Conservation (phyloP, 2,888 invertebrate genomes). For the Apodemia zela region DNA sequence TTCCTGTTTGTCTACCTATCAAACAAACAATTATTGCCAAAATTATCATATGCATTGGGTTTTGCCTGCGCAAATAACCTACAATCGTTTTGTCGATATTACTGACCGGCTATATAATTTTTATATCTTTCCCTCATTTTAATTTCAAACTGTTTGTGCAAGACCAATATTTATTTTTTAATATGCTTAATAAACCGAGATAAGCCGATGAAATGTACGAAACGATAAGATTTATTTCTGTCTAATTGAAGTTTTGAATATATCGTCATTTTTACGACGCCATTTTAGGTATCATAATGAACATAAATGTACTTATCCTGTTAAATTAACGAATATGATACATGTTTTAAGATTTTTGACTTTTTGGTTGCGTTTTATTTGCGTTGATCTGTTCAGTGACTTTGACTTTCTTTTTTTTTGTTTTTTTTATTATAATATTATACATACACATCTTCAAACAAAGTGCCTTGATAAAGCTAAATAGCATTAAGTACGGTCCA, state of each 20-base stretch:
- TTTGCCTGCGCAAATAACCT: background rate
- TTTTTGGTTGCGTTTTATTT: background rate
- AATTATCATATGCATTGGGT: background rate
- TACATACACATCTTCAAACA: too few species aligned
- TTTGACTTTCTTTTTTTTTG: too few species aligned
- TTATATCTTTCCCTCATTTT: slow-evolving; percentile 4
- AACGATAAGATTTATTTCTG: slow-evolving; percentile 22
- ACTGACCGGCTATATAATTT: slow-evolving; percentile 9
- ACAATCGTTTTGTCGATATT: background rate
- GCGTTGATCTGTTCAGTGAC: too few species aligned
- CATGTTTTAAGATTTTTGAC: background rate
- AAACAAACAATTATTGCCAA: background rate
- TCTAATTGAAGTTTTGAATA: slow-evolving; percentile 19
- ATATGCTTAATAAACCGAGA: slow-evolving; percentile 22
- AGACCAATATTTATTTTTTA: slow-evolving; percentile 17
- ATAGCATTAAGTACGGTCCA: too few species aligned
- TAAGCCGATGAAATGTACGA: slow-evolving; percentile 21
- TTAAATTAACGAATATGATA: slow-evolving; percentile 7
- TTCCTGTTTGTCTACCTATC: too few species aligned
- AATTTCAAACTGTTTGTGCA: slow-evolving; percentile 17
- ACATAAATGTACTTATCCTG: slow-evolving; percentile 16
- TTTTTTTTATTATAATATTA: too few species aligned
- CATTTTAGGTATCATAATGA: slow-evolving; percentile 19
- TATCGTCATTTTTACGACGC: slow-evolving; percentile 17
- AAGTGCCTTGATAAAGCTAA: too few species aligned